Evolutionary conservation across 2,888 invertebrate genomes (phyloP), one percentile per base, ranked within the genome.

Genomic region (Ectemnius continuus): DNA sequence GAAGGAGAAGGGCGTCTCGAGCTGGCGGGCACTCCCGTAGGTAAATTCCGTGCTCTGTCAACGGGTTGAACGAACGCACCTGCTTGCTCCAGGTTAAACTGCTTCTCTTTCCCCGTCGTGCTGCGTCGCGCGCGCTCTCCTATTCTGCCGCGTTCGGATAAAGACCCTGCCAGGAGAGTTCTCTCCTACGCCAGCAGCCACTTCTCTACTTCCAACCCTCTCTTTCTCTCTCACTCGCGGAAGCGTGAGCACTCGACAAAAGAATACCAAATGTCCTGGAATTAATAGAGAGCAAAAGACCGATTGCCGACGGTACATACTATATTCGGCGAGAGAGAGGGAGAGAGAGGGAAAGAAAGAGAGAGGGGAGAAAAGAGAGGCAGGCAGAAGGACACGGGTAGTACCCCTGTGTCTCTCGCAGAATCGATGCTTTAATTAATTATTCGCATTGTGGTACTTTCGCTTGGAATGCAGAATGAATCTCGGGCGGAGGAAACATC

Each of bases 41-140:
- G 74, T 77, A 79, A 77, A 79, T 70, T 72, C 67, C 59, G 67
- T 8, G 36, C 56, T 52, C 47, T 60, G 47, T 47, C 48, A 45
- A n/a, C 58, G 70, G 20, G 77, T 74, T 74, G 72, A 74, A 76
- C 73, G 73, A 71, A 79, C 78, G 72, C 72, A 77, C 72, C 74
- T 77, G 74, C 74, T 65, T 60, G 64, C 68, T 65, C 74, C 65
- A 70, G 68, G 77, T 74, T 61, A 60, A 8, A 36, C 36, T 61
- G 62, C 57, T 67, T 47, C 57, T 48, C 67, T 67, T 36, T 36
- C 36, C 52, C n/a, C 57, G 2, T 14, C 18, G n/a, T 14, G 3
- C 2, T 8, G 47, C 18, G 3, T 3, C 23, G 23, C 23, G 23
- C 23, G 23, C 23, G 1, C 2, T 14, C 16, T 5, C 64, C 61